Base-by-base conservation (phyloP, 2,888 invertebrate genomes). In the Lissonota sp. region DNA sequence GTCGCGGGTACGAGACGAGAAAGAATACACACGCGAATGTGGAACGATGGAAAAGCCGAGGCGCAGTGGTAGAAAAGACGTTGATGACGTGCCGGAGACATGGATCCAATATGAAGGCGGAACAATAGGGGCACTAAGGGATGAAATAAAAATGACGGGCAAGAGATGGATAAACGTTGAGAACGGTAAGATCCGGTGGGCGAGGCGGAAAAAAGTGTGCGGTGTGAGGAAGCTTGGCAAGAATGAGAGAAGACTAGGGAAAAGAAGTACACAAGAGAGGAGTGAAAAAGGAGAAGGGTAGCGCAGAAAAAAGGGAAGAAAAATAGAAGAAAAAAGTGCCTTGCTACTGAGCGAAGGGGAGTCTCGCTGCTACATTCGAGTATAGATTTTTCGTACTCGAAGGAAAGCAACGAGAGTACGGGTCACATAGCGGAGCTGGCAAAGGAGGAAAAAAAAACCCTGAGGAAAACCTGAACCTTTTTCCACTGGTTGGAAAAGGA, bases 61-160 rank as follows among this genome's bases (percentile, higher is more conserved):
- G 12, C 42, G 26, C 26, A 53, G 40, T 58, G 57, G 42, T 58
- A 53, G 58, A 62, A 70, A 49, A 53, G 42, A 39, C 46, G 8
- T 53, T 53, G 49, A 46, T 40, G 57, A 57, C 39, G 64, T 57
- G 42, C 55, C 42, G 26, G 46, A 58, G 66, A 66, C 74, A 58
- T 60, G 74, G 66, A 75, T 75, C 74, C 67, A 75, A 75, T 75
- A 75, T 74, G 63, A 73, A 55, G 66, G 58, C 55, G 42, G 57
- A 40, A 66, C 74, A 74, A 66, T 66, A 67, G 74, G 58, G 67
- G 7, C 44, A 44, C 44, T 10, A 6, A 6, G 10, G 7, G 63
- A 40, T 16, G 10, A 74, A 74, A 74, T 66, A 74, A 58, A 75
- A 75, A 75, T 75, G 74, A 58, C 58, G 60, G 39, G 39, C 12